These are phyloP conservation scores for Bellardia bayeri DNA, from an alignment of 2,888 invertebrate genomes.

Conservation along the genomic window DNA sequence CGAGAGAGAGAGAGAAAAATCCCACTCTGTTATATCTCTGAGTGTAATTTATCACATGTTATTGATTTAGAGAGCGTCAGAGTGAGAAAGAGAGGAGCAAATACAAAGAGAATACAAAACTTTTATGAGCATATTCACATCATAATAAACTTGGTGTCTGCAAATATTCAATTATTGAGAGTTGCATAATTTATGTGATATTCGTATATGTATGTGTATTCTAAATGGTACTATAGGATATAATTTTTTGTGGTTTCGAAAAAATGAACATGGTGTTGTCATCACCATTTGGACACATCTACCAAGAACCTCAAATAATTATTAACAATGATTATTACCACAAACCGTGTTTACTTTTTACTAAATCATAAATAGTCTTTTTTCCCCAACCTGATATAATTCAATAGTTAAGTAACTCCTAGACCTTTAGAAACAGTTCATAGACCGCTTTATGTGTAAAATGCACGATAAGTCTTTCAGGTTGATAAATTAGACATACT, in stretches of 20 bases:
- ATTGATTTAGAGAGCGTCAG: not conserved
- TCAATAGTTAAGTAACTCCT: too few relatives aligned
- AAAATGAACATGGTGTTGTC: not conserved
- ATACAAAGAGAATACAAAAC: constrained; percentile 9
- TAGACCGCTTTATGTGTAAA: too few relatives aligned
- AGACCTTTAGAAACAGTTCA: too few relatives aligned
- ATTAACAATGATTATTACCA: too few relatives aligned
- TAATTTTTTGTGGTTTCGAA: constrained; percentile 51
- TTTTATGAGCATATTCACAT: constrained; percentile 26
- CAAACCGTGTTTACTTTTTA: too few relatives aligned
- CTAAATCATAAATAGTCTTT: too few relatives aligned
- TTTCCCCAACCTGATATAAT: too few relatives aligned
- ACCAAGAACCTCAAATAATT: too few relatives aligned
- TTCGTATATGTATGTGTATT: not conserved
- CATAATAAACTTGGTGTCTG: constrained; percentile 40
- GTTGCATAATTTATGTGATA: constrained; percentile 25
- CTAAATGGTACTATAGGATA: constrained; percentile 39
- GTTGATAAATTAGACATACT: too few relatives aligned
- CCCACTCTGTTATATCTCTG: not conserved
- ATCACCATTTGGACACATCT: too few relatives aligned
- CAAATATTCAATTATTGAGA: not conserved
- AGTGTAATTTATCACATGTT: constrained; percentile 8
- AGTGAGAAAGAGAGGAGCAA: not conserved
- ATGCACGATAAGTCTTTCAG: too few relatives aligned
- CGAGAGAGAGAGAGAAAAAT: constrained; percentile 10